Evolutionary conservation across 2,113 vertebrate genomes (phyloP), one percentile per base, ranked within the genome.

Genomic region (Brienomyrus longianalis): DNA sequence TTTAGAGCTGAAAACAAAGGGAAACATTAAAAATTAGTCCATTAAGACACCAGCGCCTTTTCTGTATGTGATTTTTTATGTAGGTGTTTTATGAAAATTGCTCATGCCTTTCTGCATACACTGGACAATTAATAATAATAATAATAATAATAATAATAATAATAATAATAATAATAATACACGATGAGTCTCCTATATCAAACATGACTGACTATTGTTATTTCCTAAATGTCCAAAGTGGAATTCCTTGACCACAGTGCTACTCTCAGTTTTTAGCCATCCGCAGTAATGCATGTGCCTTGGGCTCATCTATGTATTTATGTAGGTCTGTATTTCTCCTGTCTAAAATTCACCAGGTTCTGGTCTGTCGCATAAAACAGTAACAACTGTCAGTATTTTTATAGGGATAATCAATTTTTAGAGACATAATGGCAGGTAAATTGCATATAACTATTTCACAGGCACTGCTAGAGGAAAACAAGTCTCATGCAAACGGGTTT

Each of bases 381-480:
- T 43, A 80, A 80, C 13, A 43, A 43, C 11, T 80, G 35, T 80
- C 74, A 19, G 31, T 80, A 80, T 80, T 80, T 80, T 80, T 80
- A 43, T 80, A 43, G 74, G 74, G 35, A 80, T 43, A 80, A 80
- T 80, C 74, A 80, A 80, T 80, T 80, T 80, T 80, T 80, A 80
- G 13, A 43, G 31, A 43, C 15, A 80, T 80, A 80, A 80, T 35
- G 15, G 15, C 74, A 80, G 35, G 35, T 80, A 80, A 80, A 80
- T 80, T 7, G 43, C 31, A 43, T 88, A 66, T 62, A 66, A 88
- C 56, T 56, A 23, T 45, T 88, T 39, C 50, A 91, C 74, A 90
- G 51, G 77, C 83, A 87, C 17, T 52, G 91, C 83, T 92, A 93
- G 94, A 91, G 84, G 83, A 90, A 92, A 91, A 90, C 90, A 92